These are phyloP conservation scores for Telenomus remus DNA, from an alignment of 1,140 invertebrate genomes.

Conservation along the genomic window DNA sequence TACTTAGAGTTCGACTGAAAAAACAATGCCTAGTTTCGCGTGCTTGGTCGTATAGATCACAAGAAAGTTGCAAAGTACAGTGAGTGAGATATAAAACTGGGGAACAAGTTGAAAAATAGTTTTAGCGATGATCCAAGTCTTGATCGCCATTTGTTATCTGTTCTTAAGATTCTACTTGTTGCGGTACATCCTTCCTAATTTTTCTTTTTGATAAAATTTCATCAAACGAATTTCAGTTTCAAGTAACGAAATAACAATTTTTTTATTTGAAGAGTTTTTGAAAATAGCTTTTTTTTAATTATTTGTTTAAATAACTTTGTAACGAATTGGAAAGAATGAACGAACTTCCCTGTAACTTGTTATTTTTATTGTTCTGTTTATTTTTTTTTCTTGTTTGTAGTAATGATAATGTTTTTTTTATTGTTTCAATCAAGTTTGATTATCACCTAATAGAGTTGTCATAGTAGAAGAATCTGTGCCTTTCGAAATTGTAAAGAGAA, in stretches of 20 bases:
- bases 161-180: not conserved
- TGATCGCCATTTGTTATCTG: not conserved
- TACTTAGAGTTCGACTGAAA: slow-evolving; percentile 32
- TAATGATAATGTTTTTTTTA: slow-evolving; percentile 2
- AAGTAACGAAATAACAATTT: no score
- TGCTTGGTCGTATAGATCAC: slow-evolving; percentile 41
- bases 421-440: slow-evolving; percentile 19
- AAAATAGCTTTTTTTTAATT: no score
- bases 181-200: not conserved
- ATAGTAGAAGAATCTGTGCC: slow-evolving; percentile 27
- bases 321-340: no score
- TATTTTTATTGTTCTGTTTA: not conserved
- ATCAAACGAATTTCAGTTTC: no score
- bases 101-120: slow-evolving; percentile 48
- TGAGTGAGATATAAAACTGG: slow-evolving; percentile 49
- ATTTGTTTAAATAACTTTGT: no score
- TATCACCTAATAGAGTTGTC: slow-evolving; percentile 14
- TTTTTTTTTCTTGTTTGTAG: slow-evolving; percentile 1
- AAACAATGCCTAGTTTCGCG: slow-evolving; percentile 32
- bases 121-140: not conserved
- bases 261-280: no score
- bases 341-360: no score
- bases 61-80: slow-evolving; percentile 41
- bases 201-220: no score
- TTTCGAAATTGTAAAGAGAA: slow-evolving; percentile 35